Evolutionary conservation across 2,888 invertebrate genomes (phyloP).

Genomic region (Druceiella hillmani): DNA sequence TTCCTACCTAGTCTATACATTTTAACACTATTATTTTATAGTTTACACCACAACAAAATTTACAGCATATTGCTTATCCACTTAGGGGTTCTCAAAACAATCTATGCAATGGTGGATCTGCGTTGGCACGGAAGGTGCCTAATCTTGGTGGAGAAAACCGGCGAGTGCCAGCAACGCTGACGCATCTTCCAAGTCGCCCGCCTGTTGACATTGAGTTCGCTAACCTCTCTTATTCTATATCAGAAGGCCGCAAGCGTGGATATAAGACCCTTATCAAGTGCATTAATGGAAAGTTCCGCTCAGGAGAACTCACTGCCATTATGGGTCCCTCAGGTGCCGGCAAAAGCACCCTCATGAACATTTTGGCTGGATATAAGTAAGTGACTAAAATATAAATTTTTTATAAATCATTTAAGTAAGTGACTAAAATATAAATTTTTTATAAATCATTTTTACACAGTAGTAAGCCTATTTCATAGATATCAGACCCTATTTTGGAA

Average conservation of each 20-base stretch:
- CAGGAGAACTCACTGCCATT: constrained; percentile 90
- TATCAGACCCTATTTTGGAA: too few species aligned
- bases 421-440: too few species aligned
- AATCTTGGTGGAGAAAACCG: constrained; percentile 67
- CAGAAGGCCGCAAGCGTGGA: constrained; percentile 74
- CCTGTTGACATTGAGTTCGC: constrained; percentile 88
- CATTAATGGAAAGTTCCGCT: constrained; percentile 82
- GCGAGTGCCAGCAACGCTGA: constrained; percentile 68
- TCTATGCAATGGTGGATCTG: constrained; percentile 62
- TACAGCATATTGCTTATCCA: too few species aligned
- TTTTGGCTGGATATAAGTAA: constrained; percentile 83
- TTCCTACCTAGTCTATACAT: too few species aligned
- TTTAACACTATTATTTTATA: too few species aligned
- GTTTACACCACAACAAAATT: too few species aligned
- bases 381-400: constrained; percentile 31
- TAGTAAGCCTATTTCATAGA: too few species aligned
- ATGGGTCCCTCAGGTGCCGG: constrained; percentile 88
- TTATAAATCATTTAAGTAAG: too few species aligned
- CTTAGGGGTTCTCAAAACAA: constrained; percentile 71
- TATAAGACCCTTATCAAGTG: constrained; percentile 84
- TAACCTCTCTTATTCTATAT: constrained; percentile 83
- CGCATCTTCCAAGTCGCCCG: constrained; percentile 79
- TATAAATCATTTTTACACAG: too few species aligned
- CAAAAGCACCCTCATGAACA: constrained; percentile 83
- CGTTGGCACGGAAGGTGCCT: constrained; percentile 64